Evolutionary conservation across 1,140 invertebrate genomes (phyloP).

Genomic region (Pseudomyrmex cubaensis): DNA sequence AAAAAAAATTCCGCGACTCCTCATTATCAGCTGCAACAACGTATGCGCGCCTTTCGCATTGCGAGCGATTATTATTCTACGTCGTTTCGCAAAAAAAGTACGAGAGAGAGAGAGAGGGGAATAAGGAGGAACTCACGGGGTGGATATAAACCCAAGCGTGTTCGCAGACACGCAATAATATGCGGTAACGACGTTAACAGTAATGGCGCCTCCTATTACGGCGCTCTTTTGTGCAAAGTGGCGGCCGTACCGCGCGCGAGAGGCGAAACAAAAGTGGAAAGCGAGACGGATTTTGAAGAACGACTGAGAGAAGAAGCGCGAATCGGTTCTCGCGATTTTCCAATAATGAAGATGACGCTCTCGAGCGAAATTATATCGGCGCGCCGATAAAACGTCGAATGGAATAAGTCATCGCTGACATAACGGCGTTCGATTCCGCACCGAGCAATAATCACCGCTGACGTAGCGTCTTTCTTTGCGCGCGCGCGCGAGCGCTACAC

Average conservation of each 20-base stretch:
- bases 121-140: not conserved
- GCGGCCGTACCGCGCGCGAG: not conserved
- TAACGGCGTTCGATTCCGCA: conserved; percentile 36
- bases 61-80: not conserved
- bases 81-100: too few relatives aligned
- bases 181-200: conserved; percentile 61
- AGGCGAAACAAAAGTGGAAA: conserved; percentile 60
- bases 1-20: not conserved
- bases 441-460: not conserved
- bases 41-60: not conserved
- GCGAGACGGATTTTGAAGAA: conserved; percentile 50
- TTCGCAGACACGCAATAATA: conserved; percentile 36
- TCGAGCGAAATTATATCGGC: conserved; percentile 61
- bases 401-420: conserved; percentile 54
- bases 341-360: conserved; percentile 19
- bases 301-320: not conserved
- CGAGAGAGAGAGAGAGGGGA: conserved; percentile 1
- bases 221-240: conserved; percentile 37
- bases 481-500: not conserved
- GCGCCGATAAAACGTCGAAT: conserved; percentile 51
- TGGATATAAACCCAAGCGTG: conserved; percentile 19
- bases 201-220: conserved; percentile 60
- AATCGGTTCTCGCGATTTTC: conserved; percentile 18
- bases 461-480: not conserved
- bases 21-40: conserved; percentile 13